phyloP scores from a whole-genome alignment of 2,113 vertebrate species.

The Nesogale talazaci region DNA sequence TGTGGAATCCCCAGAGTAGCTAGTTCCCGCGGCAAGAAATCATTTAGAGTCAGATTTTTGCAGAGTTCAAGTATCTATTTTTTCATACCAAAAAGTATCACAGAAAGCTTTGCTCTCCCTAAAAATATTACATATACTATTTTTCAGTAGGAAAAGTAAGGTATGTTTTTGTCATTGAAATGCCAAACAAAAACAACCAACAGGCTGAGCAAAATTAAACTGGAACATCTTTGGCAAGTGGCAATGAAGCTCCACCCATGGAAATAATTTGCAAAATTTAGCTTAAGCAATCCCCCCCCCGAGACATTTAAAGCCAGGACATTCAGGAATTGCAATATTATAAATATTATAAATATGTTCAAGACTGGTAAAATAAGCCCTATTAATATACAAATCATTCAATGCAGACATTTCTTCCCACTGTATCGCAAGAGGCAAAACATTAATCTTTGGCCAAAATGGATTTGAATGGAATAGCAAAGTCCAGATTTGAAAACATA shows the following conservation, averaged over 20 bases:
- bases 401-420: not conserved
- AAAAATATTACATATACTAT: constrained; percentile 66
- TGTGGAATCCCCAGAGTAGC: not conserved
- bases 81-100: constrained; percentile 63
- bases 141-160: constrained; percentile 65
- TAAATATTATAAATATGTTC: constrained; percentile 9
- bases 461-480: not conserved
- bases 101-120: constrained; percentile 51
- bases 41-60: constrained; percentile 53
- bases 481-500: not conserved
- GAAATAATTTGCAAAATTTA: constrained; percentile 74
- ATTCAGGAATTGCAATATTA: constrained; percentile 33
- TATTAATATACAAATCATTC: not conserved
- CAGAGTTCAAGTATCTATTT: constrained; percentile 39
- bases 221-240: constrained; percentile 65
- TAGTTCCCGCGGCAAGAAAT: constrained; percentile 8
- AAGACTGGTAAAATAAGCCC: not conserved
- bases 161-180: constrained; percentile 78
- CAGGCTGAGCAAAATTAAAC: constrained; percentile 61
- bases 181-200: constrained; percentile 70
- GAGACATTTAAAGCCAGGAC: constrained; percentile 54
- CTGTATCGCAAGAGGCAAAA: too few relatives aligned
- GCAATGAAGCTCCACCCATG: not conserved
- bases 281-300: constrained; percentile 57
- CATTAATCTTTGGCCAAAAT: not conserved